phyloP scores from a whole-genome alignment of 1,140 invertebrate species.

The Cepaea nemoralis region DNA sequence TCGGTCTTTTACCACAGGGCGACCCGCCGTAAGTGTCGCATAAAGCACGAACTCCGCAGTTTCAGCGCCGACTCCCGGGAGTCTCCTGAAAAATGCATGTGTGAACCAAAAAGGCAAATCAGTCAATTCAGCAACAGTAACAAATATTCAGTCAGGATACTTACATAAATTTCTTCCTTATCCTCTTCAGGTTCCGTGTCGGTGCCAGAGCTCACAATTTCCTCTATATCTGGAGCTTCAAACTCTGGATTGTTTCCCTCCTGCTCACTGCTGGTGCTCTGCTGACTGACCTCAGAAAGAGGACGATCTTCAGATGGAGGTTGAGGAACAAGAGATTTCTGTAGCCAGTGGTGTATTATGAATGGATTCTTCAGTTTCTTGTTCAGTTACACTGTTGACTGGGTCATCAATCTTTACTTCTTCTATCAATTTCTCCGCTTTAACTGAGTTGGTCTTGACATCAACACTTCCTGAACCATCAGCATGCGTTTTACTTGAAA shows the following conservation, averaged over 20 bases:
- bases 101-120: too few relatives aligned
- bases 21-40: too few relatives aligned
- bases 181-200: slow-evolving; percentile 33
- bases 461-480: neutral
- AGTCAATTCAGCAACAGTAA: too few relatives aligned
- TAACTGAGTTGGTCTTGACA: neutral
- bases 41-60: too few relatives aligned
- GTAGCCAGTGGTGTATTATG: neutral
- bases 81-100: too few relatives aligned
- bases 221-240: neutral
- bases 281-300: neutral
- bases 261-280: slow-evolving; percentile 28
- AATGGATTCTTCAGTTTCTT: neutral
- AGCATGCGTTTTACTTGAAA: neutral
- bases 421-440: too few relatives aligned
- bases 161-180: slow-evolving; percentile 40
- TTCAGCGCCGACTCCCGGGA: too few relatives aligned
- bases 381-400: neutral
- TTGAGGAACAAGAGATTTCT: neutral
- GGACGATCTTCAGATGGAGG: neutral
- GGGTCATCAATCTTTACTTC: neutral
- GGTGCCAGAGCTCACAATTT: slow-evolving; percentile 23
- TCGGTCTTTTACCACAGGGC: too few relatives aligned
- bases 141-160: neutral
- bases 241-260: neutral